A percentile compares a stretch with the other conserved stretches of the same genome.
Conservation (phyloP, 2,888 invertebrate species). For the Caenorhabditis sp. region DNA sequence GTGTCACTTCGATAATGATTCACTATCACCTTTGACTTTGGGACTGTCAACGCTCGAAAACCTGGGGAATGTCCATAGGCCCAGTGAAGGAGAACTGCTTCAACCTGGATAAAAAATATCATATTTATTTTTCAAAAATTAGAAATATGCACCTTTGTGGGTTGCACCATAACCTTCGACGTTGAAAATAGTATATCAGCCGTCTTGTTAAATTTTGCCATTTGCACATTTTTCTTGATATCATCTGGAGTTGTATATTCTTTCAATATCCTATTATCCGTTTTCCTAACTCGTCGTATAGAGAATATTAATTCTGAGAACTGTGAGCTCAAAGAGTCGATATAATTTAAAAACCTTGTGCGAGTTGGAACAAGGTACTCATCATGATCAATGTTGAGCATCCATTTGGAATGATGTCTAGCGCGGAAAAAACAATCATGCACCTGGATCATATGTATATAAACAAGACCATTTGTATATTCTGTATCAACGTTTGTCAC, state of each 20-base stretch:
- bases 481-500: slow-evolving; percentile 6
- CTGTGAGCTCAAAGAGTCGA: neutral
- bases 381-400: slow-evolving; percentile 20
- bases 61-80: slow-evolving; percentile 14
- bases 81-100: slow-evolving; percentile 19
- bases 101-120: too few species aligned
- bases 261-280: slow-evolving; percentile 14
- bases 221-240: slow-evolving; percentile 5
- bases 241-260: neutral
- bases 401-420: slow-evolving; percentile 29
- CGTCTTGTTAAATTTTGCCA: slow-evolving; percentile 17
- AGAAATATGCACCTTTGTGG: slow-evolving; percentile 8
- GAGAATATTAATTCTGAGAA: slow-evolving; percentile 15
- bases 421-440: slow-evolving; percentile 27
- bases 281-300: too few species aligned
- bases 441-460: slow-evolving; percentile 24
- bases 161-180: slow-evolving; percentile 15
- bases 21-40: neutral
- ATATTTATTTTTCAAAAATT: too few species aligned
- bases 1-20: neutral
- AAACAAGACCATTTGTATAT: slow-evolving; percentile 13
- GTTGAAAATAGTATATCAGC: slow-evolving; percentile 6
- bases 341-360: neutral
- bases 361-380: slow-evolving; percentile 8
- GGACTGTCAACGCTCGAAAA: neutral